Evolutionary conservation across 2,113 vertebrate genomes (phyloP), one percentile per base, ranked within the genome.

Genomic region (Pteropus alecto): DNA sequence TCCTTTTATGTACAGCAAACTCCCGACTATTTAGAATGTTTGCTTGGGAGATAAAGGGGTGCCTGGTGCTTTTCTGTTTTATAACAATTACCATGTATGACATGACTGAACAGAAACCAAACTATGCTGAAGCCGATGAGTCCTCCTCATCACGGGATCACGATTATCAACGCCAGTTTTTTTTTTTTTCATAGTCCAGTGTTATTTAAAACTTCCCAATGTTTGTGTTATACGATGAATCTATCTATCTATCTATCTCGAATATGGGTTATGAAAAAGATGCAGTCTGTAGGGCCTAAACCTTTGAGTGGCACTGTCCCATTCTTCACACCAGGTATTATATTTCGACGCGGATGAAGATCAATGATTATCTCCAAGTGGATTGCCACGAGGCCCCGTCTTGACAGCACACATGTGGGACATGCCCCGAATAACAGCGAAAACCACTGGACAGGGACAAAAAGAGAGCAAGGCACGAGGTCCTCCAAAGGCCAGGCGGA

Each of bases 1-100:
- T 65, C 95, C 92, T 97, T 94, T 96, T 93, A 93, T 96, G 93
- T 93, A 76, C 82, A 74, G 48, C 48, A 87, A 92, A 89, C 43
- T 87, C 87, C 56, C 26, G 30, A 71, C 94, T 71, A 18, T 38
- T 71, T 43, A 83, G 73, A 79, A 79, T 84, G 95, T 94, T 95
- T 97, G 85, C 68, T 93, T 54, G 63, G 38, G 77, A 96, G 93
- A 94, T 81, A 92, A 82, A 85, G 81, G 43, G 74, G 74, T 48
- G 43, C 48, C 46, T 85, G 43, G 56, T 78, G 71, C 9, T 94
- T 77, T 93, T 95, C 93, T 87, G 41, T 43, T 82, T 95, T 71
- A 61, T 60, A 70, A 87, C 78, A 94, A 79, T 65, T 35, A 87
- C 90, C 58, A 61, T 30, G 77, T 30, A 56, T 48, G 65, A 79